Evolutionary conservation across 2,797 vertebrate genomes (phyloP).

Genomic region (Lagodon rhomboides): DNA sequence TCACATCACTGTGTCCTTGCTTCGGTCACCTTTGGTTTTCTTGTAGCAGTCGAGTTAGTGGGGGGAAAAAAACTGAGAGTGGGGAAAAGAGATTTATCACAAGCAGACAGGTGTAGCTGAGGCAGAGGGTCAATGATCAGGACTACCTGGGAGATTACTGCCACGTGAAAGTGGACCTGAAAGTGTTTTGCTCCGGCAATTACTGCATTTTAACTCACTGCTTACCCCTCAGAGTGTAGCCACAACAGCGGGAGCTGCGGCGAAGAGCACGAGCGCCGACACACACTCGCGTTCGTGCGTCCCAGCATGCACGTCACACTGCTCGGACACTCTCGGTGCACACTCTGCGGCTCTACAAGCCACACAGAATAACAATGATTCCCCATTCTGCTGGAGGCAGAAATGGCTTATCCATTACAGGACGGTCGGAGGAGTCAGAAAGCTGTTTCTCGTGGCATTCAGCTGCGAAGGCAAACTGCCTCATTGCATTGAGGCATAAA

Average conservation of each 20-base stretch:
- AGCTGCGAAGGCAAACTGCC: conserved; percentile 33
- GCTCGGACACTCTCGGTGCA: conserved; percentile 16
- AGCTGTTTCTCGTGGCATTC: conserved; percentile 30
- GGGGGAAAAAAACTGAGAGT: conserved; percentile 13
- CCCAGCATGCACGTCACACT: conserved; percentile 31
- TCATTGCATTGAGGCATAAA: conserved; percentile 36
- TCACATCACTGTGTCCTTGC: conserved; percentile 56
- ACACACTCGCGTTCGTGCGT: conserved; percentile 1
- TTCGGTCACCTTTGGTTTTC: conserved; percentile 67
- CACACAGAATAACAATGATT: conserved; percentile 54
- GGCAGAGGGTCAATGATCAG: conserved; percentile 50
- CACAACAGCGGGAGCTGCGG: conserved; percentile 10
- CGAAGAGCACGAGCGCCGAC: background rate
- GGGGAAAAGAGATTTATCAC: conserved; percentile 63
- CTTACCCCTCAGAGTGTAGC: conserved; percentile 11
- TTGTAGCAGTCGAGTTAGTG: conserved; percentile 39
- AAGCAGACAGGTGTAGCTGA: conserved; percentile 56
- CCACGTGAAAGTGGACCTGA: conserved; percentile 42
- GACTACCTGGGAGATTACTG: conserved; percentile 33
- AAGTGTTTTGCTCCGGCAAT: conserved; percentile 33
- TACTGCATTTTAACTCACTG: conserved; percentile 45
- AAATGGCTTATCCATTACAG: conserved; percentile 49
- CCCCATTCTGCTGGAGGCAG: conserved; percentile 37
- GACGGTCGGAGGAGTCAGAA: conserved; percentile 30
- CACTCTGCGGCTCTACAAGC: conserved; percentile 26